A percentile compares a stretch with the other conserved stretches of the same genome.
Evolutionary conservation across 2,888 invertebrate species (phyloP).

Genomic region (Hartigia nigra): DNA sequence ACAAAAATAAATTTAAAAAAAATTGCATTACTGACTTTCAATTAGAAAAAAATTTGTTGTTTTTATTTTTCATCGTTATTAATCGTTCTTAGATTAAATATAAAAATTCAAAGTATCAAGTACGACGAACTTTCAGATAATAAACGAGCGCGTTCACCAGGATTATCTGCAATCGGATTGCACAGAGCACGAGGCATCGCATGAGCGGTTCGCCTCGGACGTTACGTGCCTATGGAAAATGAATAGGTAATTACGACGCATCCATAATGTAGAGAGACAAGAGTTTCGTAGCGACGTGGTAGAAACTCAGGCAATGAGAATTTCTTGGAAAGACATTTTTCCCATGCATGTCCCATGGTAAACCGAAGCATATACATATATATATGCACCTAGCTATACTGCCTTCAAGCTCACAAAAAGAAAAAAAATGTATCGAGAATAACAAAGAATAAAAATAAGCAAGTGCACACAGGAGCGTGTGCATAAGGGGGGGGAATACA

Average conservation of each 20-base stretch:
- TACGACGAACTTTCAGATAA: neutral
- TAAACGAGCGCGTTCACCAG: neutral
- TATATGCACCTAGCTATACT: neutral
- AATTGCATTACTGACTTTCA: neutral
- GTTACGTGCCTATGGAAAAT: slow-evolving; percentile 55
- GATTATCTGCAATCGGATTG: slow-evolving; percentile 50
- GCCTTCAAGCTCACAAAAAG: neutral
- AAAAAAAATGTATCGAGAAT: neutral
- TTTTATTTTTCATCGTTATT: neutral
- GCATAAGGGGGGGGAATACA: neutral
- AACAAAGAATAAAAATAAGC: neutral
- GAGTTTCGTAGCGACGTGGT: neutral
- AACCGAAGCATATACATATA: no score
- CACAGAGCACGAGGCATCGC: slow-evolving; percentile 42
- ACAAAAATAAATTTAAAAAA: neutral
- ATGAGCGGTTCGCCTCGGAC: slow-evolving; percentile 42
- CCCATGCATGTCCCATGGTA: neutral
- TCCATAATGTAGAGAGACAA: slow-evolving; percentile 50
- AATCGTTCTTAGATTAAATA: neutral
- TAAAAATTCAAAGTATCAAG: neutral
- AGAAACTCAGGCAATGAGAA: neutral
- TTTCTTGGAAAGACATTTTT: neutral
- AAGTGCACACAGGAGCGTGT: neutral
- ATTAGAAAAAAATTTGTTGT: no score
- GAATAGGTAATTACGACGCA: slow-evolving; percentile 59